These are phyloP conservation scores for Microctonus hyperodae DNA, from an alignment of 2,888 invertebrate species.

Conservation along the genomic window DNA sequence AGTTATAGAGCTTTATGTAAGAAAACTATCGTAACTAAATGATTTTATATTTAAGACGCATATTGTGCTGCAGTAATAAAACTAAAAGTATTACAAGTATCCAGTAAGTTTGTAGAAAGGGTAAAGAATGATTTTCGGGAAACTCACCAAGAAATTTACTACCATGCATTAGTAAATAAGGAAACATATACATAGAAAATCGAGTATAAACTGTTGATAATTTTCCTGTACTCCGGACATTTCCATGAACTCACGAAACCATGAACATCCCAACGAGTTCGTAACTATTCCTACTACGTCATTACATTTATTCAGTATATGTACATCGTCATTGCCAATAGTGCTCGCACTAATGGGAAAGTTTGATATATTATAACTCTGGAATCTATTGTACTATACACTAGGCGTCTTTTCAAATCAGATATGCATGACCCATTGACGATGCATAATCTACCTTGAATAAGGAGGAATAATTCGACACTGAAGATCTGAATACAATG, in stretches of 20 bases:
- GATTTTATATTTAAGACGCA: no score
- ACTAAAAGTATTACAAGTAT: no score
- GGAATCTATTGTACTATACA: conserved; percentile 9
- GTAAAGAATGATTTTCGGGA: no score
- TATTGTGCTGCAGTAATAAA: no score
- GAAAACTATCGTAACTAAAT: no score
- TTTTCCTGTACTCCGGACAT: background rate
- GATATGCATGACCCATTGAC: conserved; percentile 2
- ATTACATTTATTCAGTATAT: conserved; percentile 15
- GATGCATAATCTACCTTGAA: background rate
- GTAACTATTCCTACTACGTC: conserved; percentile 19
- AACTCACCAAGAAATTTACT: background rate
- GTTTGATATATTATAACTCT: conserved; percentile 24
- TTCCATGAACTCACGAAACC: conserved; percentile 8
- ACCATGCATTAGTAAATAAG: background rate
- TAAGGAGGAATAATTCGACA: background rate
- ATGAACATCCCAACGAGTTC: conserved; percentile 11
- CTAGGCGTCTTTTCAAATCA: conserved; percentile 1
- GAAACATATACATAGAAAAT: background rate
- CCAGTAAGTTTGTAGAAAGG: background rate
- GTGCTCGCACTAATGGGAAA: conserved; percentile 25
- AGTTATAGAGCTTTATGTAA: no score
- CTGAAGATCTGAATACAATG: no score
- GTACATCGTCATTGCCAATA: background rate
- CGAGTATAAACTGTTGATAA: background rate